These are phyloP conservation scores for Cheilosia impressa DNA, from an alignment of 2,888 invertebrate species.

Conservation along the genomic window DNA sequence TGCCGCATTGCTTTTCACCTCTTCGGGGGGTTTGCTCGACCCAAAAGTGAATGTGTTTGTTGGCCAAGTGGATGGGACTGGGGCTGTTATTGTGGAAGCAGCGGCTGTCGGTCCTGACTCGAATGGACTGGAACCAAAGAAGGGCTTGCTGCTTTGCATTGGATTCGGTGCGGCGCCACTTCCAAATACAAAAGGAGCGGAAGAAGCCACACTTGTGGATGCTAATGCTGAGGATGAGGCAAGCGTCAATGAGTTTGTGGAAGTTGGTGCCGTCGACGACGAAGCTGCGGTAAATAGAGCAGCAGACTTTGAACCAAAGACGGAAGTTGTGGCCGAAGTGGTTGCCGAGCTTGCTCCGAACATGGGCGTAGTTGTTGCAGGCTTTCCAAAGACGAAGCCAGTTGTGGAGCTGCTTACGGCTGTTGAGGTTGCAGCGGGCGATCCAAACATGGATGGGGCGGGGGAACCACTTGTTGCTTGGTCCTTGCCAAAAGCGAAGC, in stretches of 20 bases:
- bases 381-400: conserved; percentile 59
- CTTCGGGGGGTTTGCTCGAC: conserved; percentile 71
- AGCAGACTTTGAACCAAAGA: conserved; percentile 69
- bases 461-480: conserved; percentile 1
- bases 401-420: conserved; percentile 75
- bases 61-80: conserved; percentile 75
- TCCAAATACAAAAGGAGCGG: conserved; percentile 63
- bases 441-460: conserved; percentile 38
- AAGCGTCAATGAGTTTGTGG: conserved; percentile 52
- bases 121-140: conserved; percentile 51
- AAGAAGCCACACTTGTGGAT: conserved; percentile 24
- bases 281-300: conserved; percentile 54
- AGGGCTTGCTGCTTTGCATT: conserved; percentile 40
- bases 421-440: conserved; percentile 43
- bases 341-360: conserved; percentile 47
- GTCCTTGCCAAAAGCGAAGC: conserved; percentile 51
- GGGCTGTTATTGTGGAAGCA: conserved; percentile 64
- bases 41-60: conserved; percentile 66
- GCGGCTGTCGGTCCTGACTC: conserved; percentile 54
- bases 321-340: conserved; percentile 50
- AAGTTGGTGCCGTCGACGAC: conserved; percentile 37
- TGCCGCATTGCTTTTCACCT: conserved; percentile 51
- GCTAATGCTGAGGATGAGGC: conserved; percentile 44
- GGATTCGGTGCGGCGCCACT: conserved; percentile 40
- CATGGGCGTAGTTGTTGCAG: conserved; percentile 47